Conservation (phyloP, 2,113 vertebrate genomes). For the Mus pahari region DNA sequence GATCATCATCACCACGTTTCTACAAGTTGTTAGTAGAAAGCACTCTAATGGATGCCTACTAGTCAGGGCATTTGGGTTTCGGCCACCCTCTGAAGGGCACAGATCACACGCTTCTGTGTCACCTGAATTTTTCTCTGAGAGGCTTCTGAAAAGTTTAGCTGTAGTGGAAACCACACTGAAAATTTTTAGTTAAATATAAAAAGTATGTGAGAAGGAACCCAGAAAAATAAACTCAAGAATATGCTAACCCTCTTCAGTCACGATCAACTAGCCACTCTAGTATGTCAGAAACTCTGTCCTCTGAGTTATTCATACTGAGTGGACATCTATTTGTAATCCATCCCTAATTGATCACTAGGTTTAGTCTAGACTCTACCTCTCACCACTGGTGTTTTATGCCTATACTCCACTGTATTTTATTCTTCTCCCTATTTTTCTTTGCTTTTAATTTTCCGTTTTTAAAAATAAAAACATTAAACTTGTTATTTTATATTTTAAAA, state of each 20-base stretch:
- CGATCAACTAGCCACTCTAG: background rate
- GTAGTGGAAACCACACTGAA: background rate
- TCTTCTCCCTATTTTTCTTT: background rate
- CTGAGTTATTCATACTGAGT: background rate
- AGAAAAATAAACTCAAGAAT: conserved; percentile 1
- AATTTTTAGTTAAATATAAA: conserved; percentile 31
- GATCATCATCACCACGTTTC: background rate
- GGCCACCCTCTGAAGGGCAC: background rate
- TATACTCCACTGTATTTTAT: background rate
- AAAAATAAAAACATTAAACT: background rate
- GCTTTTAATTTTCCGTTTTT: background rate
- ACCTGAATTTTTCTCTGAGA: background rate
- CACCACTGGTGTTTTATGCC: background rate
- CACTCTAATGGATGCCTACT: no score
- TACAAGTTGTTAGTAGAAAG: background rate
- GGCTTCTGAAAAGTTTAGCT: conserved; percentile 6
- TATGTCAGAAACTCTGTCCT: no score
- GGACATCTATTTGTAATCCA: background rate
- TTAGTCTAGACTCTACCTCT: background rate
- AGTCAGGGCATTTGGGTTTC: background rate
- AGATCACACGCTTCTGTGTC: background rate
- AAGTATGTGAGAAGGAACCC: background rate
- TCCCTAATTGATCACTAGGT: background rate
- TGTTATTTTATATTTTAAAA: background rate
- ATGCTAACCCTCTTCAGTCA: conserved; percentile 1